Evolutionary conservation across 2,113 vertebrate species (phyloP), one percentile per base, ranked within the genome.

Genomic region (Steatornis caripensis): DNA sequence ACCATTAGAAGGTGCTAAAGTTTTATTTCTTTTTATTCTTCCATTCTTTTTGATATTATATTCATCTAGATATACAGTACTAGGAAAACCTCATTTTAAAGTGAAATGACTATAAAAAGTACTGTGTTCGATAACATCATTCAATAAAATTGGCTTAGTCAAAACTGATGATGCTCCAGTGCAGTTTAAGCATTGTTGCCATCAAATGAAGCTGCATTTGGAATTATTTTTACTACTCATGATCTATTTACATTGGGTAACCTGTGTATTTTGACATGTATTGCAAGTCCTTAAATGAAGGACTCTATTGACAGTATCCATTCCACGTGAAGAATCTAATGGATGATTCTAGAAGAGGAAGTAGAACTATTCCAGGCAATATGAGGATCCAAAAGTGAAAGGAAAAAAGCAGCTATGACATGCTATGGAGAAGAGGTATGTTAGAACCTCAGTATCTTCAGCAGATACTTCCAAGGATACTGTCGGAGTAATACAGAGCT

Each of bases 171-270:
- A 11, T 27, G 6, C 19, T 37, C 27, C 27, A 30, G 34, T 61
- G 39, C 19, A 49, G 11, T 49, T 68, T 69, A 87, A 76, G 0
- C 3, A 26, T n/a, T 46, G 7, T 37, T 70, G 19, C 2, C 22
- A 68, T 1, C 0, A 2, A 58, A 57, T 30, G 16, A 55, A 58
- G 10, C 15, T 37, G 24, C 2, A 71, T 45, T 60, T 74, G 7
- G 6, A 81, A 66, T 66, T 55, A 36, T 37, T 78, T 89, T 45
- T 32, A n/a, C 10, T 74, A 21, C 3, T 66, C 18, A 34, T n/a
- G 4, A 55, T 55, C 46, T n/a, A 36, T 78, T 77, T 36, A 29
- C 22, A 26, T 48, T 10, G 16, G 7, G 3, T 37, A 17, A 60
- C 9, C 17, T 27, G 4, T 14, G 24, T 15, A 32, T 79, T 95